Evolutionary conservation across 2,888 invertebrate genomes (phyloP), one percentile per base, ranked within the genome.

Genomic region (Ypsolopha scabrella): DNA sequence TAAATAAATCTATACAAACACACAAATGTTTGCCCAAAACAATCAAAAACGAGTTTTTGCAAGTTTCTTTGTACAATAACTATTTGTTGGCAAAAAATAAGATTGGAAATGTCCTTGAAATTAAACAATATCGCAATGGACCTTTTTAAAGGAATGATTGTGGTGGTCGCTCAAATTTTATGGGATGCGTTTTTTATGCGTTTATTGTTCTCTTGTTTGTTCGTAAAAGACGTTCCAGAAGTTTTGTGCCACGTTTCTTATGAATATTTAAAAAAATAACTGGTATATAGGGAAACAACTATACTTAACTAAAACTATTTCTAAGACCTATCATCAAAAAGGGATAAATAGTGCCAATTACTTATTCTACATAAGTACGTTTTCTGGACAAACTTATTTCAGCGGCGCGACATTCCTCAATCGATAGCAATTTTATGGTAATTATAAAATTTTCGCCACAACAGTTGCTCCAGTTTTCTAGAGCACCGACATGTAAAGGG

Each of bases 41-140:
- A 73, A 74, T 65, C 57, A 61, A 53, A 51, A 41, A 63, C 58
- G 24, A 24, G 44, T 78, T 79, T 80, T 81, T 80, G 80, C 80
- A 76, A 36, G 59, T 59, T 45, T 54, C 61, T 67, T 64, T 58
- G 60, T 67, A 69, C 72, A 75, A 77, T 74, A 70, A 65, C 62
- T n/a, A 52, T 50, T 60, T 61, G 58, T 67, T 66, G 59, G 73
- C 74, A 70, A 76, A 78, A 78, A 73, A 59, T 60, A 57, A 53
- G 55, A 50, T 49, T 38, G 37, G 51, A 44, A 53, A 50, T 48
- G 54, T 55, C 54, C 57, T 56, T 52, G 54, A 52, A 52, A 52
- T 54, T 49, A 52, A 53, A 56, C 56, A 55, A 54, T 53, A 48
- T 47, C 51, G 51, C 50, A 52, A 53, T 54, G 51, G 51, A 47